A percentile compares a stretch with the other conserved stretches of the same genome.
Conservation (phyloP, 2,888 invertebrate species). For the Cynaeus angustus region DNA sequence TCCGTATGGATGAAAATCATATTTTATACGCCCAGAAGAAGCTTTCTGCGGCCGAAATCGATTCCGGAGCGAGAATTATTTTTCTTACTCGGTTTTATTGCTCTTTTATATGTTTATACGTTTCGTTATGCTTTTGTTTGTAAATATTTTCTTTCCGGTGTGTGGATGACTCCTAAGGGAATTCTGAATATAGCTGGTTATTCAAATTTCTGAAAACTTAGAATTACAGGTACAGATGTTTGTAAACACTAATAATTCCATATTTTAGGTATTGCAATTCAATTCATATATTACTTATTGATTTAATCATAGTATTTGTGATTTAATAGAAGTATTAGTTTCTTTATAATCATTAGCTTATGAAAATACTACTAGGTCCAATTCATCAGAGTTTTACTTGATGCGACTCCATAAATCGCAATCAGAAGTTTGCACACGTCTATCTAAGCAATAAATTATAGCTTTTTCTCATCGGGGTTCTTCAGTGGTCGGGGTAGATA, state of each 20-base stretch:
- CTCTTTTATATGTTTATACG: slow-evolving; percentile 66
- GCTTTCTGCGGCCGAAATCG: slow-evolving; percentile 65
- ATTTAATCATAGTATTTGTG: too few relatives aligned
- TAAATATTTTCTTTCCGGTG: slow-evolving; percentile 20
- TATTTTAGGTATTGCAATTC: too few relatives aligned
- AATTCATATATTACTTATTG: too few relatives aligned
- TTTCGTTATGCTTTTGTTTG: slow-evolving; percentile 35
- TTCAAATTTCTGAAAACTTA: too few relatives aligned
- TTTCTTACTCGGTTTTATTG: slow-evolving; percentile 64
- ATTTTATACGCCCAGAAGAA: slow-evolving; percentile 69
- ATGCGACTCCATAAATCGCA: slow-evolving; percentile 33
- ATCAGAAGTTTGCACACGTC: slow-evolving; percentile 34
- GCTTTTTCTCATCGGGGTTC: slow-evolving; percentile 39
- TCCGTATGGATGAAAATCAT: slow-evolving; percentile 73
- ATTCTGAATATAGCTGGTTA: too few relatives aligned
- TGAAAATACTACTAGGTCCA: neutral
- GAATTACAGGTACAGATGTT: too few relatives aligned
- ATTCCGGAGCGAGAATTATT: slow-evolving; percentile 68
- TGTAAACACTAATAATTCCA: too few relatives aligned
- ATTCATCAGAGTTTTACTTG: slow-evolving; percentile 12
- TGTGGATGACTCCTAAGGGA: neutral
- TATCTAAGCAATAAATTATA: slow-evolving; percentile 43
- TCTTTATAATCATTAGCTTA: too few relatives aligned
- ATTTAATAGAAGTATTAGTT: too few relatives aligned
- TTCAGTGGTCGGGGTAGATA: slow-evolving; percentile 56